Conservation (phyloP, 2,113 vertebrate genomes). For the Clarias gariepinus region DNA sequence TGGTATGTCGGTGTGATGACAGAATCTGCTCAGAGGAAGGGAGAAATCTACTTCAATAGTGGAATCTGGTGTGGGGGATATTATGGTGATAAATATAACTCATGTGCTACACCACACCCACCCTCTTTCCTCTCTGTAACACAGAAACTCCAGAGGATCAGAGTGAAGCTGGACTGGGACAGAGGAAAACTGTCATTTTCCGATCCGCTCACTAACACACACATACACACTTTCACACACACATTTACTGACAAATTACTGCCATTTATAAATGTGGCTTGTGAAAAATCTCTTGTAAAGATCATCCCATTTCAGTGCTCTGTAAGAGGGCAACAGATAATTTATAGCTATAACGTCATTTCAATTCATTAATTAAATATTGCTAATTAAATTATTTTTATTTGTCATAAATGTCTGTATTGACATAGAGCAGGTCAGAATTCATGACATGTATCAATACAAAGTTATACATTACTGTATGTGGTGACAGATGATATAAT, state of each 20-base stretch:
- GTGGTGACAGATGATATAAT: too few species aligned
- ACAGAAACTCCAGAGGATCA: background rate
- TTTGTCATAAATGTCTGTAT: too few species aligned
- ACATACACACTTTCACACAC: slow-evolving; percentile 28
- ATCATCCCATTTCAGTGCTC: background rate
- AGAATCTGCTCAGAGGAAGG: slow-evolving; percentile 12
- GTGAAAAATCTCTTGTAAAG: background rate
- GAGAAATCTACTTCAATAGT: background rate
- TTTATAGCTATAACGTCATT: background rate
- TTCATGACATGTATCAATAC: too few species aligned
- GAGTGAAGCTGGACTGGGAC: background rate
- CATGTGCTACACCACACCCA: slow-evolving; percentile 15
- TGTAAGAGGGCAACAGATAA: background rate
- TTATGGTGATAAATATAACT: slow-evolving; percentile 4
- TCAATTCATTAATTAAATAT: background rate
- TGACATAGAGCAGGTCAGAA: too few species aligned
- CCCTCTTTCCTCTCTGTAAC: background rate
- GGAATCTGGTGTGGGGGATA: slow-evolving; percentile 26
- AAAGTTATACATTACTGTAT: too few species aligned
- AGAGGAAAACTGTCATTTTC: background rate
- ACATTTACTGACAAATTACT: slow-evolving; percentile 31
- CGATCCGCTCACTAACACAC: background rate
- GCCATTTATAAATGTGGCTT: background rate
- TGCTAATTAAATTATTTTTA: background rate
- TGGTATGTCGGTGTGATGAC: slow-evolving; percentile 43